These are phyloP conservation scores for Saccopteryx leptura DNA, from an alignment of 2,113 vertebrate species.

Conservation along the genomic window DNA sequence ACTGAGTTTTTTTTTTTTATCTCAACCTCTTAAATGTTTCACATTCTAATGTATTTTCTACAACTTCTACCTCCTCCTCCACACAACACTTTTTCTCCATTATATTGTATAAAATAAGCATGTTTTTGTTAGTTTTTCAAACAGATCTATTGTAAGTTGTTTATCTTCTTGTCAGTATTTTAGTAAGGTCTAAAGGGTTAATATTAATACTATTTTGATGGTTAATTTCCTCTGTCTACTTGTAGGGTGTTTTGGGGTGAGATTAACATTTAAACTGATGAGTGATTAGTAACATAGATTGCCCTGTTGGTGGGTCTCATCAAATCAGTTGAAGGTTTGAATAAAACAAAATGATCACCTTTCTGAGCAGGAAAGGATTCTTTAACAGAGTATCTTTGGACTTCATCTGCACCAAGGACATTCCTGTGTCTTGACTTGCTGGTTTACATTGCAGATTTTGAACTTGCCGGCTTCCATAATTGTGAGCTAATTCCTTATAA, in stretches of 20 bases:
- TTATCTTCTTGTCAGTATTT: not conserved
- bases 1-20: not conserved
- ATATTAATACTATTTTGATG: not conserved
- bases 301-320: not conserved
- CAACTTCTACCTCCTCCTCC: not conserved
- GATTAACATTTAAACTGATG: not conserved
- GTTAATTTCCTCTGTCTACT: not conserved
- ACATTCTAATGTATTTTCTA: not conserved
- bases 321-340: not conserved
- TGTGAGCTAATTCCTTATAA: not conserved
- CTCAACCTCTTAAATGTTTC: not conserved
- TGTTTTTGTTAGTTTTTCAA: not conserved
- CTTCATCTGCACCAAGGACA: rapidly evolving
- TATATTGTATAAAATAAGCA: not conserved
- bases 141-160: not conserved
- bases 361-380: not conserved
- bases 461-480: not conserved
- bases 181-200: not conserved
- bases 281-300: not conserved
- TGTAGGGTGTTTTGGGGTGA: not conserved
- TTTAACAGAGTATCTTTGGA: not conserved
- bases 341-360: not conserved
- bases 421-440: not conserved
- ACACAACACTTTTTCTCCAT: not conserved
- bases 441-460: not conserved